phyloP scores from a whole-genome alignment of 2,113 vertebrate genomes.

The Motacilla tschutschensis region DNA sequence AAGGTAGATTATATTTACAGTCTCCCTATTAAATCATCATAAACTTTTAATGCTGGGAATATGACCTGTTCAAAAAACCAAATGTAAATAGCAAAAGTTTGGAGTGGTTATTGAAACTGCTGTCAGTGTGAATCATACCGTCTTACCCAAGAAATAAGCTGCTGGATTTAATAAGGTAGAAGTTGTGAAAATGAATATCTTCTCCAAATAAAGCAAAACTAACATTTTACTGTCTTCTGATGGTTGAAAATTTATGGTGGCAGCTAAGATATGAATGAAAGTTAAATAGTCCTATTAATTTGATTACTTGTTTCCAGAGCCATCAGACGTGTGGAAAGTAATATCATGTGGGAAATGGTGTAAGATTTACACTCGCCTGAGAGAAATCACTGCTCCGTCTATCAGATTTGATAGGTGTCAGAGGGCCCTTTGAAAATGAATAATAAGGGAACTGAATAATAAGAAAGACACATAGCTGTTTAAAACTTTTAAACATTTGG shows the following conservation, averaged over 20 bases:
- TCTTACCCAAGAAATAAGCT: conserved; percentile 26
- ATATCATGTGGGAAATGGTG: conserved; percentile 48
- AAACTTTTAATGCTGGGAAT: conserved; percentile 37
- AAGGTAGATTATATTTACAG: conserved; percentile 24
- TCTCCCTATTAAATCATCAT: conserved; percentile 44
- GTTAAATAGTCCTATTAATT: conserved; percentile 62
- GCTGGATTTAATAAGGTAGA: conserved; percentile 44
- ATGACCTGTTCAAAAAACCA: conserved; percentile 34
- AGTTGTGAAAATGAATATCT: conserved; percentile 42
- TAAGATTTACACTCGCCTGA: conserved; percentile 45
- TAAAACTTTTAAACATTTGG: conserved; percentile 52
- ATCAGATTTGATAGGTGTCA: conserved; percentile 66
- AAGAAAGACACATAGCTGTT: conserved; percentile 15
- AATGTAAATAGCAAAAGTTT: conserved; percentile 48
- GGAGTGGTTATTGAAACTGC: conserved; percentile 46
- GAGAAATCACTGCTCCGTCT: conserved; percentile 58
- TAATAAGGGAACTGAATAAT: conserved; percentile 48
- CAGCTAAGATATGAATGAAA: conserved; percentile 60
- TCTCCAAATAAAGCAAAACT: conserved; percentile 60
- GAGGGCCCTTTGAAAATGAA: conserved; percentile 50
- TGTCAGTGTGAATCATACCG: conserved; percentile 38
- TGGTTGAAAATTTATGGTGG: conserved; percentile 37
- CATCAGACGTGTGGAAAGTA: conserved; percentile 50
- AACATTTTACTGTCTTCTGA: conserved; percentile 48
- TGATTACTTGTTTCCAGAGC: conserved; percentile 66